Base-by-base conservation (phyloP, 2,888 invertebrate genomes). In the Lasioglossum marginatum region DNA sequence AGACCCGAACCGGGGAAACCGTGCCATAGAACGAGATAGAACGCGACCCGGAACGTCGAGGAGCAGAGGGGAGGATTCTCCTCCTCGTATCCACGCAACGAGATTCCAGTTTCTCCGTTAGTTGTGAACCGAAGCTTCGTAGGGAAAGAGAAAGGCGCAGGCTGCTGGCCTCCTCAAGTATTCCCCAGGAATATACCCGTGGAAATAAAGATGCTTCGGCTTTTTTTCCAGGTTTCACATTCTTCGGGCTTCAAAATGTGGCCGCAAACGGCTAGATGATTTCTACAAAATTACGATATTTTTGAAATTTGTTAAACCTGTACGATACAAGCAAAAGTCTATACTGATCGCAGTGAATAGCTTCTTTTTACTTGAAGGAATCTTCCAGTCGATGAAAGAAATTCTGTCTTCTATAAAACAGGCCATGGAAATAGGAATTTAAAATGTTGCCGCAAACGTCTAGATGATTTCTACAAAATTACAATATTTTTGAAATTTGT, bases 31-130 rank as follows among this genome's bases (percentile, higher is more conserved):
- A 63, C 31, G 45, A 72, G 45, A 40, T 43, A 63, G n/a, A 70
- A 34, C 27, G 60, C 43, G 71, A 23, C 23, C 34, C 37, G 68
- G 37, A 34, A 37, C 34, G 68, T 12, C 37, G 68, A 4, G 68
- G 37, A 34, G 68, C 19, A 34, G 68, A 68, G 68, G 70, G 70
- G 40, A 40, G 5, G 23, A 70, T 37, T 45, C 72, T 70, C 68
- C 31, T 77, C 60, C 66, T 37, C 71, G 85, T 77, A 80, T 79
- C 82, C 78, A 43, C 60, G 84, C 86, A 63, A 57, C 82, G 90
- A 89, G 90, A 90, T 90, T 90, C 89, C 89, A 89, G 89, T 89
- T 89, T 89, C 87, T 87, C 88, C 91, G 89, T 88, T 87, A 91
- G 89, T 43, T 82, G 84, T 83, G 86, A 83, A 78, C 71, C 81